phyloP scores from a whole-genome alignment of 1,140 invertebrate genomes.

The Centruroides sculpturatus region DNA sequence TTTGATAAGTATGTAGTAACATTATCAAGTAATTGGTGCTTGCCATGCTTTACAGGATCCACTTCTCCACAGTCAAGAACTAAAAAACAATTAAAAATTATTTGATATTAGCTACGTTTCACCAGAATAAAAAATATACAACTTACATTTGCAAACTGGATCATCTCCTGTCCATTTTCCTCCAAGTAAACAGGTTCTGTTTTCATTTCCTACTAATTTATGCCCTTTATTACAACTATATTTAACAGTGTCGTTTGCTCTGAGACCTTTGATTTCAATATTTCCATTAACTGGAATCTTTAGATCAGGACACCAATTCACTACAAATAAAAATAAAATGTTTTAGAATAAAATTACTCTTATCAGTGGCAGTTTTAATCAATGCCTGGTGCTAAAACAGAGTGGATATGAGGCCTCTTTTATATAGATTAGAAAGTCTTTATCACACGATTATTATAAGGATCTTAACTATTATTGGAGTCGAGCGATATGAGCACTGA shows the following conservation, averaged over 20 bases:
- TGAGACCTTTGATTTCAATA: conserved; percentile 53
- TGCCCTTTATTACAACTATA: conserved; percentile 71
- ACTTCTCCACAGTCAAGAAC: conserved; percentile 70
- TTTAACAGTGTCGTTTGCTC: conserved; percentile 26
- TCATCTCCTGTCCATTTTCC: conserved; percentile 22
- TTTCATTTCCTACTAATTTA: conserved; percentile 52
- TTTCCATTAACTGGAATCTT: conserved; percentile 60
- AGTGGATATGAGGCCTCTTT: no score
- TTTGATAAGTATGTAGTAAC: conserved; percentile 53
- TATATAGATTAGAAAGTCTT: no score
- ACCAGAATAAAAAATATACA: not conserved
- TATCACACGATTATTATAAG: no score
- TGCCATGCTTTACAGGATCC: conserved; percentile 55
- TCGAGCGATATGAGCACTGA: no score
- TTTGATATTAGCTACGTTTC: not conserved
- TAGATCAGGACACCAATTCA: conserved; percentile 53
- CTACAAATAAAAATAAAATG: not conserved
- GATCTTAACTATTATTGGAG: no score
- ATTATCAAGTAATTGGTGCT: conserved; percentile 47
- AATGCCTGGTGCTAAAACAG: no score
- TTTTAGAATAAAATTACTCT: not conserved
- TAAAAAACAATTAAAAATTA: not conserved
- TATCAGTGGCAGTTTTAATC: not conserved
- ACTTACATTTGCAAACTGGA: conserved; percentile 21
- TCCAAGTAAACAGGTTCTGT: conserved; percentile 18